Percentiles rank a stretch among this genome's conserved stretches.
Evolutionary conservation across 2,797 vertebrate genomes (phyloP).

Genomic region (Lepidocolaptes lacrymiger): DNA sequence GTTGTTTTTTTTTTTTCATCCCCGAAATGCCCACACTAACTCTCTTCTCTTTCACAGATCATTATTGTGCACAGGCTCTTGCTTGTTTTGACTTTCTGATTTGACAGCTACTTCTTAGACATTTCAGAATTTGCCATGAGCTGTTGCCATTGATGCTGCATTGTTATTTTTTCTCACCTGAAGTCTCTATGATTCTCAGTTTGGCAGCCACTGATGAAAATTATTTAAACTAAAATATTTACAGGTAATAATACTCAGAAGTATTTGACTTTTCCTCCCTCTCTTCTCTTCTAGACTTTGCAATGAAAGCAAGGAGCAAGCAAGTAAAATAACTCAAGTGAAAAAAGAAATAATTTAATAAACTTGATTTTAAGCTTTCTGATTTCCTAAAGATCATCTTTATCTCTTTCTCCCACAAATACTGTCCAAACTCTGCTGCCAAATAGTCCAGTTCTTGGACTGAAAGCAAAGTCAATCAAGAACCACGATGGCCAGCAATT

Average conservation of each 20-base stretch:
- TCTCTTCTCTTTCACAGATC: not conserved
- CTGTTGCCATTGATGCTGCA: not conserved
- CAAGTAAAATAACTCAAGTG: slow-evolving; percentile 12
- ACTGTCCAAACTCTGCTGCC: not conserved
- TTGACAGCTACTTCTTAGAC: slow-evolving; percentile 42
- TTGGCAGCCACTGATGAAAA: not conserved
- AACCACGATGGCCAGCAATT: not conserved
- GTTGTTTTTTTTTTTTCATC: not conserved
- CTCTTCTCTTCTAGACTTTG: not conserved
- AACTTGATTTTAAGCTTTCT: slow-evolving; percentile 46
- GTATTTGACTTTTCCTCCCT: not conserved
- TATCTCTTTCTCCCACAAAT: slow-evolving; percentile 21
- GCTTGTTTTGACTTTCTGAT: slow-evolving; percentile 9
- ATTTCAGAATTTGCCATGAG: slow-evolving; percentile 34
- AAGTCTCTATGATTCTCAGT: not conserved
- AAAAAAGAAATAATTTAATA: slow-evolving; percentile 45
- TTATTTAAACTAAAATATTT: slow-evolving; percentile 31
- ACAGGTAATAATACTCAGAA: slow-evolving; percentile 44
- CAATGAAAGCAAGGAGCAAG: not conserved
- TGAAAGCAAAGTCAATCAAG: not conserved
- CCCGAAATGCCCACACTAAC: not conserved
- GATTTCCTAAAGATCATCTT: slow-evolving; percentile 40
- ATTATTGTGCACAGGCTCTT: not conserved
- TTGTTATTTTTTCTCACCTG: not conserved
- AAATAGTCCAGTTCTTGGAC: not conserved